Percentiles rank a stretch among this genome's conserved stretches.
Evolutionary conservation across 2,888 invertebrate genomes (phyloP).

Genomic region (Holacanthella duospinosa): DNA sequence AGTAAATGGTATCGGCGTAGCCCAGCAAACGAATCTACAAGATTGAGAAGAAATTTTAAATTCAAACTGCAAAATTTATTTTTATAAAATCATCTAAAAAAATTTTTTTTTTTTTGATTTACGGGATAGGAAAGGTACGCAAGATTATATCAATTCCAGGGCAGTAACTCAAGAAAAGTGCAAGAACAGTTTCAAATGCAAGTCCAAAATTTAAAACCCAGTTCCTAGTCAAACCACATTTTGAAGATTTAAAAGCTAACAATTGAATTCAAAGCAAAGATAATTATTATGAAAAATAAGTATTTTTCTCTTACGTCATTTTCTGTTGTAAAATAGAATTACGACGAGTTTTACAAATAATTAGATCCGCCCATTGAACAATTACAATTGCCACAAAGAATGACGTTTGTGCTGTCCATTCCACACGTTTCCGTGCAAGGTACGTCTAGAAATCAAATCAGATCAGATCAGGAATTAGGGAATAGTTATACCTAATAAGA

Average conservation of each 20-base stretch:
- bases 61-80: no score
- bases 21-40: not conserved
- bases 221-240: no score
- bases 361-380: constrained; percentile 96
- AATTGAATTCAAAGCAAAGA: no score
- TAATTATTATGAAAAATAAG: not conserved
- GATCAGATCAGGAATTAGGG: no score
- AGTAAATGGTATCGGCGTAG: not conserved
- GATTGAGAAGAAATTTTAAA: no score
- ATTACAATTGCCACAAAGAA: constrained; percentile 97
- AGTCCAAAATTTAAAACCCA: constrained; percentile 54
- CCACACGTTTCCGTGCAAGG: constrained; percentile 45
- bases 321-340: constrained; percentile 93
- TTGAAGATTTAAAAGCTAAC: not conserved
- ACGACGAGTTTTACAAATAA: constrained; percentile 93
- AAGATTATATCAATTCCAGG: constrained; percentile 44
- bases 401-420: constrained; percentile 95
- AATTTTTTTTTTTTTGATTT: constrained; percentile 3
- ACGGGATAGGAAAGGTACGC: constrained; percentile 35
- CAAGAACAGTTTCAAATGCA: constrained; percentile 46
- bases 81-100: not conserved
- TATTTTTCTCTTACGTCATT: constrained; percentile 62
- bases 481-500: no score
- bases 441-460: constrained; percentile 23
- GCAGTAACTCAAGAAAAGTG: constrained; percentile 44